A percentile compares a stretch with the other conserved stretches of the same genome.
phyloP scores from a whole-genome alignment of 1,140 invertebrate species.

The Drosophila kepulauana region DNA sequence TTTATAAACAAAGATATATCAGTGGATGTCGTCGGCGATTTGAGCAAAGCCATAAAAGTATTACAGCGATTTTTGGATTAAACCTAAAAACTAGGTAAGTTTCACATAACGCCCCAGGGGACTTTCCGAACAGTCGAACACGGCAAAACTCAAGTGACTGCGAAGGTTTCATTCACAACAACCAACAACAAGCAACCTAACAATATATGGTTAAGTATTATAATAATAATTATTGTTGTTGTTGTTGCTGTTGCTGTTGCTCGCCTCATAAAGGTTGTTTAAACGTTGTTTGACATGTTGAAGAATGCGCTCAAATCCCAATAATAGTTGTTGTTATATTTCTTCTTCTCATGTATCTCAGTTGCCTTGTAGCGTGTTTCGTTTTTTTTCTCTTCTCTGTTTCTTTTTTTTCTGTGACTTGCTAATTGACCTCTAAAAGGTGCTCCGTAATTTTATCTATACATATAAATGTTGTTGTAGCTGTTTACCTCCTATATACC shows the following conservation, averaged over 20 bases:
- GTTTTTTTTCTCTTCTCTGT: slow-evolving; percentile 1
- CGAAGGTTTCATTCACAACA: slow-evolving; percentile 63
- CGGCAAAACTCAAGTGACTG: slow-evolving; percentile 6
- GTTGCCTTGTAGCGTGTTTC: slow-evolving; percentile 45
- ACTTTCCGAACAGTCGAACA: slow-evolving; percentile 1
- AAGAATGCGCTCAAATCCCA: slow-evolving; percentile 40
- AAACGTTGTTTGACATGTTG: slow-evolving; percentile 49
- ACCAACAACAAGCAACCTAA: slow-evolving; percentile 11
- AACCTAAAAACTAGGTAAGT: slow-evolving; percentile 51
- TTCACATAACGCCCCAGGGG: slow-evolving; percentile 7
- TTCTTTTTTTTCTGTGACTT: slow-evolving; percentile 41
- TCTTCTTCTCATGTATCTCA: slow-evolving; percentile 8
- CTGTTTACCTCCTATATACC: slow-evolving; percentile 4
- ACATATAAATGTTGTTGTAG: background rate
- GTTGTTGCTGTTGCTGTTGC: slow-evolving; percentile 41
- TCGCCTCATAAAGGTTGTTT: slow-evolving; percentile 29
- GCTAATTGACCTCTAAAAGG: slow-evolving; percentile 78
- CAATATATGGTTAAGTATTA: slow-evolving; percentile 8
- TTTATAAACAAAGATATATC: slow-evolving; percentile 53
- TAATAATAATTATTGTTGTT: slow-evolving; percentile 36
- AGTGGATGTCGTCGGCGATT: slow-evolving; percentile 26
- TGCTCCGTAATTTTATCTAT: slow-evolving; percentile 51
- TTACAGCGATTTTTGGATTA: slow-evolving; percentile 53
- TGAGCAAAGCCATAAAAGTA: background rate
- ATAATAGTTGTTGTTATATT: slow-evolving; percentile 19